phyloP scores from a whole-genome alignment of 1,140 invertebrate genomes.

The Eriosoma lanigerum region DNA sequence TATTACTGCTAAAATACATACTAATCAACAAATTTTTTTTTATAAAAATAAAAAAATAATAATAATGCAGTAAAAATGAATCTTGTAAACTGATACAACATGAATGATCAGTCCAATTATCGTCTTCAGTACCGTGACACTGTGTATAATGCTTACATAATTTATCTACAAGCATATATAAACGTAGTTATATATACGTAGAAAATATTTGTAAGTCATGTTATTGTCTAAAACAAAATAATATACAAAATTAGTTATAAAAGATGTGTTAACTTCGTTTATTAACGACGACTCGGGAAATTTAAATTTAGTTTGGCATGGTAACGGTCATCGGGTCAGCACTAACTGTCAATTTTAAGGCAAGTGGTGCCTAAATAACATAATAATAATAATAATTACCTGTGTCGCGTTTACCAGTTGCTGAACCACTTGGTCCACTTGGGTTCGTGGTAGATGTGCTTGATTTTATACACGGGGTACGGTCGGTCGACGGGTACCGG shows the following conservation, averaged over 20 bases:
- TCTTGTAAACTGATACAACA: not conserved
- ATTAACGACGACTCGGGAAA: too few species aligned
- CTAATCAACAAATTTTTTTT: slow-evolving; percentile 18
- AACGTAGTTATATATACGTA: not conserved
- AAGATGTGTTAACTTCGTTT: too few species aligned
- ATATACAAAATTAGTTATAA: too few species aligned
- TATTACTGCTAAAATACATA: not conserved
- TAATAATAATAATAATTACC: too few species aligned
- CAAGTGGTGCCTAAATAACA: too few species aligned
- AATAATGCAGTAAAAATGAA: not conserved
- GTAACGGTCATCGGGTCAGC: too few species aligned
- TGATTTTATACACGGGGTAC: slow-evolving; percentile 56
- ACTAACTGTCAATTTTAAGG: too few species aligned
- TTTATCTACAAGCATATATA: not conserved
- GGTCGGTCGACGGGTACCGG: slow-evolving; percentile 55
- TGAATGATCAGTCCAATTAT: slow-evolving; percentile 3
- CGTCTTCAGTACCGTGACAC: slow-evolving; percentile 11
- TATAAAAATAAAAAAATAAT: slow-evolving; percentile 20
- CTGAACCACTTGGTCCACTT: slow-evolving; percentile 51
- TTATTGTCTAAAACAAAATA: not conserved
- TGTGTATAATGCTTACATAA: not conserved
- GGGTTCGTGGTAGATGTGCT: slow-evolving; percentile 55
- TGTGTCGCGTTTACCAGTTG: slow-evolving; percentile 18
- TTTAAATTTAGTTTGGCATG: too few species aligned
- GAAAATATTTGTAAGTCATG: not conserved